Evolutionary conservation across 2,797 vertebrate genomes (phyloP).

Genomic region (Streptopelia turtur): DNA sequence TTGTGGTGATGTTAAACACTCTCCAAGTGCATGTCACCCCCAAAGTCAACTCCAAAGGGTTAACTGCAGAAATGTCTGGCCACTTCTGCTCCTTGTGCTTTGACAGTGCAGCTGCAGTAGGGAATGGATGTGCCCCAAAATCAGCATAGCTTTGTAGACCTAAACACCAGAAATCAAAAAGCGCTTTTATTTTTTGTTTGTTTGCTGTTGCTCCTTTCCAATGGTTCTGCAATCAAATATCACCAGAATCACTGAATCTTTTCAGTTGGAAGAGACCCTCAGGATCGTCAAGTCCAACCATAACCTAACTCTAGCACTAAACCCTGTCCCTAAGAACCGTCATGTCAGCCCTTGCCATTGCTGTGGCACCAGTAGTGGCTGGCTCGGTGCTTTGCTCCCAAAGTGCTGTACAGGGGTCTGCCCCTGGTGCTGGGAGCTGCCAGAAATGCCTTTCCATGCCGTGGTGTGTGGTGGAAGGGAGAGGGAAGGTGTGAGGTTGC

Average conservation of each 20-base stretch:
- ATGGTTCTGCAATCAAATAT: neutral
- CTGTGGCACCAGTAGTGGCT: neutral
- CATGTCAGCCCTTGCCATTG: accelerated
- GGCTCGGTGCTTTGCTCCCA: accelerated
- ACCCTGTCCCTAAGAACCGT: too few species aligned
- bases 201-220: neutral
- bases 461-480: neutral
- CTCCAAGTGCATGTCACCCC: neutral
- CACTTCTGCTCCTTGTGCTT: neutral
- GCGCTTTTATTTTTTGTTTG: neutral
- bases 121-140: neutral
- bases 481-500: neutral
- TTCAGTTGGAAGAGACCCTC: too few species aligned
- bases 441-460: neutral
- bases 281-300: too few species aligned
- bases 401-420: neutral
- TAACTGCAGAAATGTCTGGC: neutral
- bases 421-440: neutral
- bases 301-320: too few species aligned
- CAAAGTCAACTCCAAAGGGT: neutral
- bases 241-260: neutral
- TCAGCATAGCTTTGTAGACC: neutral
- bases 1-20: neutral
- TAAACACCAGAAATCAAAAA: neutral
- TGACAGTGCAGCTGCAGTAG: neutral